A percentile compares a stretch with the other conserved stretches of the same genome.
phyloP scores from a whole-genome alignment of 2,797 vertebrate species.

The Chaetophractus vellerosus region DNA sequence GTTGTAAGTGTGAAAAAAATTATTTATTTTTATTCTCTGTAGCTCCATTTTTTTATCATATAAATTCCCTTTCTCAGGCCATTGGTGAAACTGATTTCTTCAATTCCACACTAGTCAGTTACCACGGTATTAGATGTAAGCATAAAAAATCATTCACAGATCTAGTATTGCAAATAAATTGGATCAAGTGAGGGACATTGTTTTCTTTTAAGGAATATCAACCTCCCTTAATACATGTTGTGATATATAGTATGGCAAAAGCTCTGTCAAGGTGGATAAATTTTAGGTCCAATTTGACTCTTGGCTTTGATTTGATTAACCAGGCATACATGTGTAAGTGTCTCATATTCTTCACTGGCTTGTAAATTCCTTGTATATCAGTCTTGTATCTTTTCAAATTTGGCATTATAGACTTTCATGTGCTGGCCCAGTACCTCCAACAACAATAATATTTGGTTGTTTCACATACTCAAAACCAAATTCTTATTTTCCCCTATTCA shows the following conservation, averaged over 20 bases:
- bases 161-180: slow-evolving; percentile 5
- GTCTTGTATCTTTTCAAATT: neutral
- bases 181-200: neutral
- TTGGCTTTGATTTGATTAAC: neutral
- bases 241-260: neutral
- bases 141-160: slow-evolving; percentile 31
- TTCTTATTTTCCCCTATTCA: neutral
- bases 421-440: neutral
- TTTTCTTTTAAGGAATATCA: neutral
- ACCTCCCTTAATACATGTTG: neutral
- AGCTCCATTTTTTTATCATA: neutral
- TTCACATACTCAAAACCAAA: neutral
- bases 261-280: neutral
- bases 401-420: neutral
- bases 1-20: neutral
- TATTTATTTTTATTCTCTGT: slow-evolving; percentile 45
- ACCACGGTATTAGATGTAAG: neutral
- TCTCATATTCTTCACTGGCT: neutral
- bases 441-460: neutral
- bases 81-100: neutral
- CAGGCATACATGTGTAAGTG: neutral
- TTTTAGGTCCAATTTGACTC: slow-evolving; percentile 11
- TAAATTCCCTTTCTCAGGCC: neutral
- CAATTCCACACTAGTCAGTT: neutral
- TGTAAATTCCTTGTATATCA: neutral